Conservation (phyloP, 2,113 vertebrate species). For the Gasterosteus nipponicus region DNA sequence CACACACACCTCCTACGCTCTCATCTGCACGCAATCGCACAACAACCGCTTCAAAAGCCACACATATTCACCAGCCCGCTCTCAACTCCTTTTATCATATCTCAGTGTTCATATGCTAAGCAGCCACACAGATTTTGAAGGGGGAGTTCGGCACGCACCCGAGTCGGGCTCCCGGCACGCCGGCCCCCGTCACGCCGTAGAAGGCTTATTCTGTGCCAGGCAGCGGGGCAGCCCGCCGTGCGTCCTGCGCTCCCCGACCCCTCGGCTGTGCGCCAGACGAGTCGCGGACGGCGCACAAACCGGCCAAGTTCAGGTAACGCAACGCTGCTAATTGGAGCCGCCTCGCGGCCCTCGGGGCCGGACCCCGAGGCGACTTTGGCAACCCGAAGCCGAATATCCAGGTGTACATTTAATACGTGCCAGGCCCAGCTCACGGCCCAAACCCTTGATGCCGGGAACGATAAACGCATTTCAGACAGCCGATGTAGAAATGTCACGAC, state of each 20-base stretch:
- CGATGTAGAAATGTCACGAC: too few species aligned
- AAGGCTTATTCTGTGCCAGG: neutral
- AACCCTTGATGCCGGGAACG: neutral
- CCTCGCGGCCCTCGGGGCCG: neutral
- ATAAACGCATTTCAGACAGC: too few species aligned
- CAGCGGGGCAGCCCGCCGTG: too few species aligned
- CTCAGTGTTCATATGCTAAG: conserved; percentile 71
- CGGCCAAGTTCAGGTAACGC: conserved; percentile 22
- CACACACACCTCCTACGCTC: conserved; percentile 68
- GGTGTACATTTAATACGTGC: neutral
- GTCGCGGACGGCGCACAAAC: conserved; percentile 9
- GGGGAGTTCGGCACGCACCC: too few species aligned
- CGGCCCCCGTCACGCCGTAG: neutral
- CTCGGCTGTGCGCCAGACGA: conserved; percentile 2
- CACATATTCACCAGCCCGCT: conserved; percentile 73
- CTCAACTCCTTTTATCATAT: conserved; percentile 68
- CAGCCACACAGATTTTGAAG: conserved; percentile 51
- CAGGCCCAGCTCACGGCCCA: neutral
- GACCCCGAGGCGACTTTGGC: conserved; percentile 5
- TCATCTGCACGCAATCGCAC: conserved; percentile 76
- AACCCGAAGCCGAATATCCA: conserved; percentile 13
- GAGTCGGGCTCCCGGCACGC: conserved; percentile 6
- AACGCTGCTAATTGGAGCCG: conserved; percentile 7
- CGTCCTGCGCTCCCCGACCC: neutral
- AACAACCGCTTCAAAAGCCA: conserved; percentile 74